Base-by-base conservation (phyloP, 1,140 invertebrate species). In the Drosophila nannoptera region DNA sequence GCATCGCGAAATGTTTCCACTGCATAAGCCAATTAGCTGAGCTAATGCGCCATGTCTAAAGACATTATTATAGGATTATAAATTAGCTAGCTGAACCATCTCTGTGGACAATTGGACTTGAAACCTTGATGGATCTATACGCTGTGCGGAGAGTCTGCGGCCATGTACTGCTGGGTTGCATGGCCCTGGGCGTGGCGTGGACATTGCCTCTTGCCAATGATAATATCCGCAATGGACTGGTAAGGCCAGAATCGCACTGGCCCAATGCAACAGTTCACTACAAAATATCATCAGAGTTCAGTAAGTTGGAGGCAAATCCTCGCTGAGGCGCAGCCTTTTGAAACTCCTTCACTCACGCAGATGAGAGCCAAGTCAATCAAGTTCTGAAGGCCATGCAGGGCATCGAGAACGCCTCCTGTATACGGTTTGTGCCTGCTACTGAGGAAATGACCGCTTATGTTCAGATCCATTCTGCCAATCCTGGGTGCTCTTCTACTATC, bases 321-420 rank as follows among this genome's bases (percentile, higher is more conserved):
- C 22, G 89, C 91, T 92, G 77, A 72, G 73, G 45, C 32, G 2
- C 35, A 38, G 11, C 92, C 91, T 76, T 93, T 22, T 22, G 1
- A 22, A 22, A 22, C 22, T 22, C 22, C 1, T 2, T 22, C 22
- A 22, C 3, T 22, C 22, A 22, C 22, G 22, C 22, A 22, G 22
- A 22, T 22, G 22, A 1, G 22, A 22, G 3, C 1, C 22, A 22
- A 1, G 22, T 22, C 22, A 22, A 22, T 22, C 22, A 22, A 2
- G 3, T 22, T 22, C 22, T 22, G 22, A 22, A 1, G 56, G 42
- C 9, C 33, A 9, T 9, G 36, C 8, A 11, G 7, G 5, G 0
- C 7, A 38, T 7, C 36, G 8, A 38, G 8, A 8, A 11, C 4
- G 36, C 22, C 22, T 22, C 22, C 22, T 22, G 22, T 22, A 3